Conservation (phyloP, 2,113 vertebrate genomes). For the Mixornis gularis region DNA sequence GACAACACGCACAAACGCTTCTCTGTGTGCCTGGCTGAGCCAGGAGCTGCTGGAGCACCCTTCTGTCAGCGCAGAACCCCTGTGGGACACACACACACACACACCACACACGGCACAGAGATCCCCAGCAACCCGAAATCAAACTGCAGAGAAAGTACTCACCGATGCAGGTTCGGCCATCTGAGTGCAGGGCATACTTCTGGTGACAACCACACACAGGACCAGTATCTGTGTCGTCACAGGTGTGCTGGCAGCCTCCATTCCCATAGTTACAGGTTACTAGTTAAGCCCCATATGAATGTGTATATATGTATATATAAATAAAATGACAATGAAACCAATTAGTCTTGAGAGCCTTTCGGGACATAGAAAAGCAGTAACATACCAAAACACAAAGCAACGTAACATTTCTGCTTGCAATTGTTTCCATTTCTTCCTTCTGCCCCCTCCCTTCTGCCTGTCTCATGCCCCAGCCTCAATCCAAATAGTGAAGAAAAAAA, state of each 20-base stretch:
- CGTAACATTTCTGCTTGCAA: background rate
- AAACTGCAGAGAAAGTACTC: conserved; percentile 68
- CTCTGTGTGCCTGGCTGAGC: background rate
- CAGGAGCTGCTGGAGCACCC: background rate
- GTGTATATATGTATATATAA: conserved; percentile 57
- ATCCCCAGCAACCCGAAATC: background rate
- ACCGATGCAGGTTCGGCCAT: conserved; percentile 96
- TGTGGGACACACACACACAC: background rate
- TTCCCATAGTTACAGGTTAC: conserved; percentile 99
- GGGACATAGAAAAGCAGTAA: conserved; percentile 23
- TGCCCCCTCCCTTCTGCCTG: background rate
- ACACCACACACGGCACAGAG: background rate
- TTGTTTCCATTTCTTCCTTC: background rate
- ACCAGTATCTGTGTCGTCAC: conserved; percentile 91
- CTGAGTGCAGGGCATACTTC: conserved; percentile 94
- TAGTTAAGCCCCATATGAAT: conserved; percentile 72
- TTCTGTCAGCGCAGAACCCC: background rate
- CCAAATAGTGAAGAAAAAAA: background rate
- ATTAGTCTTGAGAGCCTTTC: conserved; percentile 57
- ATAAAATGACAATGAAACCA: conserved; percentile 69
- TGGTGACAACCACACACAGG: conserved; percentile 94
- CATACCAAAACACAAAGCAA: conserved; percentile 1
- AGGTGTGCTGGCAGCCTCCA: conserved; percentile 95
- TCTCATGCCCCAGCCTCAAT: background rate
- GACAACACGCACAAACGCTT: background rate